These are phyloP conservation scores for Agelas oroides DNA, from an alignment of 37 sponge, comb jelly and placozoan genomes.

Conservation along the genomic window DNA sequence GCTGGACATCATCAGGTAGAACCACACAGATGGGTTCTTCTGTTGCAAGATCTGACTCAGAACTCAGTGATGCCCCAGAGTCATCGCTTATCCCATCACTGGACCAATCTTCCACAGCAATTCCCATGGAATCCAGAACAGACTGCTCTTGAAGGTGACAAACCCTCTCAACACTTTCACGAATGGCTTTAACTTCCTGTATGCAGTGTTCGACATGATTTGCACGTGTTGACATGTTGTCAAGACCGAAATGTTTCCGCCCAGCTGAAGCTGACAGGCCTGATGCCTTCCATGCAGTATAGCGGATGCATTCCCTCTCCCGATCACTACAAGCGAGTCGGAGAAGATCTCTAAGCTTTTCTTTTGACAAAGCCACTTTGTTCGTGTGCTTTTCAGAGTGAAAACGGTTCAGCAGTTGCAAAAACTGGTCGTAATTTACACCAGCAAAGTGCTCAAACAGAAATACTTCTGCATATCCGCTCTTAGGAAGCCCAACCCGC, in stretches of 20 bases:
- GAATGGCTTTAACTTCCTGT: neutral
- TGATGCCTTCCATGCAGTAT: slow-evolving; percentile 13
- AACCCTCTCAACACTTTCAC: slow-evolving; percentile 9
- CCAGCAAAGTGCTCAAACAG: neutral
- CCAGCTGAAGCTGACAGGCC: slow-evolving; percentile 31
- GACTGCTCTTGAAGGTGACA: too few species aligned
- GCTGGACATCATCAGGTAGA: too few species aligned
- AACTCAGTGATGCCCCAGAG: too few species aligned
- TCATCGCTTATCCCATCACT: too few species aligned
- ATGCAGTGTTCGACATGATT: slow-evolving; percentile 17
- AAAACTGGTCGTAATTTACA: neutral
- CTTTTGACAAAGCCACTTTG: neutral
- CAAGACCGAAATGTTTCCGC: slow-evolving; percentile 17
- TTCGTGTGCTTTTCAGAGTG: neutral
- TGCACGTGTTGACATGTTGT: neutral
- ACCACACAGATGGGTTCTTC: too few species aligned
- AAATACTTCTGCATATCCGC: neutral
- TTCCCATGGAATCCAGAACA: too few species aligned
- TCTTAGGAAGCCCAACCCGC: neutral
- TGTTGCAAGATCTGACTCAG: too few species aligned
- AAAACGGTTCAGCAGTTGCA: neutral
- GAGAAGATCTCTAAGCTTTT: slow-evolving; percentile 10
- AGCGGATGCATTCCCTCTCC: slow-evolving; percentile 19
- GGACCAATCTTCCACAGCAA: too few species aligned
- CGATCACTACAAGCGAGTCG: slow-evolving; percentile 15